Evolutionary conservation across 2,113 vertebrate species (phyloP).

Genomic region (Ceyx margarethae): DNA sequence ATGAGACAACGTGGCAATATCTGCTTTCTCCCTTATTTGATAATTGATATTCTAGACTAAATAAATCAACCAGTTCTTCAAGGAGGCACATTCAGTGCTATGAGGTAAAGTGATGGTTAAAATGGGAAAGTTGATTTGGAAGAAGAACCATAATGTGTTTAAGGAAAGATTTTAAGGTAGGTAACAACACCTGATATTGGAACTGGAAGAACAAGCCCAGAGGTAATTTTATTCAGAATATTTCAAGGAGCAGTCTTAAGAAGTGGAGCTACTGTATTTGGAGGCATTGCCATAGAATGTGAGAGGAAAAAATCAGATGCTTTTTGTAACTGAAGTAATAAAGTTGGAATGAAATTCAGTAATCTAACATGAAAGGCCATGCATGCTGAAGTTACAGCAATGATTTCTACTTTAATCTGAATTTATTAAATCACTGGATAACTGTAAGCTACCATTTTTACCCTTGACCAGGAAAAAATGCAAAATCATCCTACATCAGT

Average conservation of each 20-base stretch:
- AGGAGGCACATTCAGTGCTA: neutral
- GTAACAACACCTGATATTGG: neutral
- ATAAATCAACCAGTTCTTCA: neutral
- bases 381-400: neutral
- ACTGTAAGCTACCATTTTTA: neutral
- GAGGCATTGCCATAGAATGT: neutral
- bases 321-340: slow-evolving; percentile 17
- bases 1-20: neutral
- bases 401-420: slow-evolving; percentile 20
- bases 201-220: neutral
- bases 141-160: neutral
- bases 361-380: slow-evolving; percentile 20
- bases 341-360: slow-evolving; percentile 1
- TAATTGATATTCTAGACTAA: neutral
- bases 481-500: neutral
- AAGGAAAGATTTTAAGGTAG: neutral
- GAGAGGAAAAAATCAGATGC: neutral
- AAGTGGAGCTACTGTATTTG: neutral
- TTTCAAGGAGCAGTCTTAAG: neutral
- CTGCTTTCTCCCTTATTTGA: neutral
- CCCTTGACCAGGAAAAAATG: neutral
- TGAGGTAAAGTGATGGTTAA: neutral
- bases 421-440: neutral
- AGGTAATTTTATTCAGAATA: neutral
- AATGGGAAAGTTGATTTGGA: neutral